Conservation (phyloP, 2,113 vertebrate genomes). For the Sinocyclocheilus rhinocerous region DNA sequence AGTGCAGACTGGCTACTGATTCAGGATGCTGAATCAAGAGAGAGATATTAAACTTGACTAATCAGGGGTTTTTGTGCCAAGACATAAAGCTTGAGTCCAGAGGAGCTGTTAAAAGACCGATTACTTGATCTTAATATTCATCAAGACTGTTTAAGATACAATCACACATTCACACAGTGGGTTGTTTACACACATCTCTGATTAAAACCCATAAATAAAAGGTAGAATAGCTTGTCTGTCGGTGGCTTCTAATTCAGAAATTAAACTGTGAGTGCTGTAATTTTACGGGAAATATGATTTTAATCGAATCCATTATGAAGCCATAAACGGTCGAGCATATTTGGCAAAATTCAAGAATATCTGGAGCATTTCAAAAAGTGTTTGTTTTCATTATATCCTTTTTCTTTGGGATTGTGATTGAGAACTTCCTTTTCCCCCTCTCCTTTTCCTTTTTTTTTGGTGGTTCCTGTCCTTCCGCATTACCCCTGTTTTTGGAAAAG, state of each 20-base stretch:
- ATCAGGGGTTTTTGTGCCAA: slow-evolving; percentile 54
- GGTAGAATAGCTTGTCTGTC: neutral
- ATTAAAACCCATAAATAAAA: slow-evolving; percentile 36
- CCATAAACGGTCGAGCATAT: neutral
- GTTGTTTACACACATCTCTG: slow-evolving; percentile 23
- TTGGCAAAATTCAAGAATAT: neutral
- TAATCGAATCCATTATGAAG: slow-evolving; percentile 1
- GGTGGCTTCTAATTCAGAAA: neutral
- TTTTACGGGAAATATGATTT: slow-evolving; percentile 10
- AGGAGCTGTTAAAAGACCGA: slow-evolving; percentile 5
- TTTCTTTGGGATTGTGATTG: neutral
- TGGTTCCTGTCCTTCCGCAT: slow-evolving; percentile 64
- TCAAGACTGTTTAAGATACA: slow-evolving; percentile 4
- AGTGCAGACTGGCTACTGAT: slow-evolving; percentile 31
- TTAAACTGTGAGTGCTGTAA: neutral
- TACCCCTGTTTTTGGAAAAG: slow-evolving; percentile 63
- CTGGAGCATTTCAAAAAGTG: neutral
- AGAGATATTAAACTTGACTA: slow-evolving; percentile 65
- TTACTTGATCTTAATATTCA: slow-evolving; percentile 27
- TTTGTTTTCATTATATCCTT: neutral
- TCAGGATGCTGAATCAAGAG: slow-evolving; percentile 46
- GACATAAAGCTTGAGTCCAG: slow-evolving; percentile 42
- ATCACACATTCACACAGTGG: neutral
- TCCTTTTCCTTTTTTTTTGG: slow-evolving; percentile 22
- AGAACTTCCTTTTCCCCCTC: slow-evolving; percentile 19